phyloP scores from a whole-genome alignment of 2,797 vertebrate genomes.

The Macropodus opercularis region DNA sequence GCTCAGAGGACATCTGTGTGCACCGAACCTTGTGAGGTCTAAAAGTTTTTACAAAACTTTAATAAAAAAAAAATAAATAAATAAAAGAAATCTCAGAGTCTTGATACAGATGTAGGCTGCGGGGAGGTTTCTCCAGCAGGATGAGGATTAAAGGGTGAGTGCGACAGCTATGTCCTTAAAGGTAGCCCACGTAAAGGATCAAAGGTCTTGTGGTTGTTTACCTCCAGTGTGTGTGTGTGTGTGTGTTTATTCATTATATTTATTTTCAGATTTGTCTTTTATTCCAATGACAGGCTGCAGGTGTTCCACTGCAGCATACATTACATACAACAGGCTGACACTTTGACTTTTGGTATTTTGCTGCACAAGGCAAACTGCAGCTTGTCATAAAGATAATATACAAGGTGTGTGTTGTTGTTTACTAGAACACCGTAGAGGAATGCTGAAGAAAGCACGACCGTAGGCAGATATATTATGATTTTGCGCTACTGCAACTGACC shows the following conservation, averaged over 20 bases:
- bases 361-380: background rate
- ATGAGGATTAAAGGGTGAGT: background rate
- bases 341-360: constrained; percentile 11
- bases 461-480: too few relatives aligned
- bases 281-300: background rate
- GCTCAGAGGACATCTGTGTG: background rate
- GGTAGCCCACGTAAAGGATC: background rate
- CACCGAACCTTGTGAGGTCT: background rate
- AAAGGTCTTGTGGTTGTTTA: background rate
- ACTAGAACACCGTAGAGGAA: background rate
- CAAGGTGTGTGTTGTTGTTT: background rate
- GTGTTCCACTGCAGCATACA: constrained; percentile 5
- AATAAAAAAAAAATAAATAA: constrained; percentile 5
- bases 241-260: constrained; percentile 29
- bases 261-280: background rate
- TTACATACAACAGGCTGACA: constrained; percentile 19
- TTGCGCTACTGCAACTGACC: too few relatives aligned
- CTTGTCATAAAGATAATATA: background rate
- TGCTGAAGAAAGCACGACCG: background rate
- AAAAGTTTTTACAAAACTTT: constrained; percentile 11
- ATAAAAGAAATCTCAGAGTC: constrained; percentile 1
- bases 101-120: background rate
- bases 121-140: background rate
- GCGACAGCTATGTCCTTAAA: background rate
- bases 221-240: background rate